Base-by-base conservation (phyloP, 2,113 vertebrate genomes). In the Laticauda colubrina region DNA sequence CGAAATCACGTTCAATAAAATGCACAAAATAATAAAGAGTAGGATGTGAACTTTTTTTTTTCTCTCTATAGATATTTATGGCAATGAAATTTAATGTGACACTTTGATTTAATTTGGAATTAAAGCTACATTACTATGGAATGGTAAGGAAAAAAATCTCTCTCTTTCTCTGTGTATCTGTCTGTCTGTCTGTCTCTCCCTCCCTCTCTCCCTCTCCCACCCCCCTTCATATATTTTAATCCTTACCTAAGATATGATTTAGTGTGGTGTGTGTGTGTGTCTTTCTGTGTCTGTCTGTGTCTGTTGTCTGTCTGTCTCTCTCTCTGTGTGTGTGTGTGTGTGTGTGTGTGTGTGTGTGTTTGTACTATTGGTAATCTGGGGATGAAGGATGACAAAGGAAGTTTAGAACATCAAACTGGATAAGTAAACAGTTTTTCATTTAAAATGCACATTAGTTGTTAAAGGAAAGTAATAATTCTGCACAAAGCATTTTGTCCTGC, bases 401-500 rank as follows among this genome's bases (percentile, higher is more conserved):
- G 12, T 94, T 45, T 81, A 81, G n/a, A 93, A 92, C 95, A 26
- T 5, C 3, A 87, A 95, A 23, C 4, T 4, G 18, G 54, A 93
- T 87, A 54, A 86, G 14, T 94, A 91, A 61, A 89, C 2, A 18
- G 3, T 15, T 14, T 48, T 75, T 11, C 2, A 86, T 93, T 90
- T 61, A 59, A 93, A 61, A 87, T 85, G 54, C 69, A 29, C 61
- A 6, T 29, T 12, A 18, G 21, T 86, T 54, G 87, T 34, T 69
- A 81, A 81, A 54, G 29, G 43, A 57, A 51, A 10, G 55, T 39
- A 56, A 43, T 51, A n/a, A 61, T 26, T 89, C 54, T n/a, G 45
- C 51, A 86, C 43, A 87, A 57, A 34, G 11, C 5, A 14, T n/a
- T 45, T 23, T 56, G n/a, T 56, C 18, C 75, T 39, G 34, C 34